Evolutionary conservation across 2,888 invertebrate genomes (phyloP).

Genomic region (Eristalis intricaria): DNA sequence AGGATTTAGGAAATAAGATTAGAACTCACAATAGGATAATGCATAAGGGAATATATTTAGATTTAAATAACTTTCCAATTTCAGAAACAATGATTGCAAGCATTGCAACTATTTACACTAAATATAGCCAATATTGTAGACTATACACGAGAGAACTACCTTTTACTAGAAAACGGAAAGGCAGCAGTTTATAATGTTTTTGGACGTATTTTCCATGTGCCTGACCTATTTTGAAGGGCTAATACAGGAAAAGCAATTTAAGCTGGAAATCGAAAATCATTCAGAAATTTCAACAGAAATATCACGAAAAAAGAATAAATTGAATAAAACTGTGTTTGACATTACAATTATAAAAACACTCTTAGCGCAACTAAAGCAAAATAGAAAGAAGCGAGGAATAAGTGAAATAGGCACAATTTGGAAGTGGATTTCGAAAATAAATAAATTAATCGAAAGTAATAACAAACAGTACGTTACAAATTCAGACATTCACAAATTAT

Average conservation of each 20-base stretch:
- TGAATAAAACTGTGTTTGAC: neutral
- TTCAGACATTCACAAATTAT: neutral
- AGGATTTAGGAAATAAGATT: slow-evolving; percentile 4
- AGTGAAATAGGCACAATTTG: too few relatives aligned
- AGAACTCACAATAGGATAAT: neutral
- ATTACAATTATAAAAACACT: neutral
- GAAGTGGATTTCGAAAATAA: slow-evolving; percentile 24
- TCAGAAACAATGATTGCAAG: neutral
- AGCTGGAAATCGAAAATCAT: too few relatives aligned
- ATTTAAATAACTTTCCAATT: slow-evolving; percentile 1
- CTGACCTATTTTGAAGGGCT: too few relatives aligned
- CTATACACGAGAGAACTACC: slow-evolving; percentile 39
- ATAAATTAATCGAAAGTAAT: slow-evolving; percentile 10
- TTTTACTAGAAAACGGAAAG: slow-evolving; percentile 24
- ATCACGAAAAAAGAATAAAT: neutral
- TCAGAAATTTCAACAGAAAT: too few relatives aligned
- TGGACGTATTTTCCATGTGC: slow-evolving; percentile 28
- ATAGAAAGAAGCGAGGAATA: too few relatives aligned
- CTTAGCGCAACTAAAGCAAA: too few relatives aligned
- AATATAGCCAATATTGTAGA: slow-evolving; percentile 21
- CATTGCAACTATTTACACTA: neutral
- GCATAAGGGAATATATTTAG: slow-evolving; percentile 17
- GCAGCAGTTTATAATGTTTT: slow-evolving; percentile 16
- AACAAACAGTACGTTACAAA: too few relatives aligned
- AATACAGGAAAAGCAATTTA: slow-evolving; percentile 2